These are phyloP conservation scores for Periophthalmus modestus DNA, from an alignment of 2,113 vertebrate genomes.

Conservation along the genomic window DNA sequence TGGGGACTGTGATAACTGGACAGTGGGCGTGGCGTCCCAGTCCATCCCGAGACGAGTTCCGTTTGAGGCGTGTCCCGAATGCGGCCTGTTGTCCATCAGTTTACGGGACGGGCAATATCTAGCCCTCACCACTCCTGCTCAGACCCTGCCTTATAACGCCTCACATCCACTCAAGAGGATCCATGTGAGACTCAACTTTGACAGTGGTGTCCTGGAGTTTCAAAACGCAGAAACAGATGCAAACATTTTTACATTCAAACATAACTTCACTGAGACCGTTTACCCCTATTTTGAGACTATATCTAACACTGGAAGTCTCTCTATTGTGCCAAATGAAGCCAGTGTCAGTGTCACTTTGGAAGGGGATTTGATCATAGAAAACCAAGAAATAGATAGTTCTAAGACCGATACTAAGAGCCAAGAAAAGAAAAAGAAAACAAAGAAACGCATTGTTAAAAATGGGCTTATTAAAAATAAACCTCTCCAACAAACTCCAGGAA, in stretches of 20 bases:
- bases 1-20: constrained; percentile 46
- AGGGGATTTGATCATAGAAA: background rate
- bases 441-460: background rate
- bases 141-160: background rate
- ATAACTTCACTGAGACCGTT: constrained; percentile 27
- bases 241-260: constrained; percentile 35
- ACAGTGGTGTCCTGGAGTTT: constrained; percentile 31
- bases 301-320: constrained; percentile 2
- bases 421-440: constrained; percentile 11
- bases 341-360: constrained; percentile 14
- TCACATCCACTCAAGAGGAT: constrained; percentile 11
- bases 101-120: constrained; percentile 24
- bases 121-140: constrained; percentile 26
- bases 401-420: background rate
- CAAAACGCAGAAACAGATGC: constrained; percentile 1
- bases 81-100: constrained; percentile 51
- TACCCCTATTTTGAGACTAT: constrained; percentile 45
- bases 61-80: constrained; percentile 31
- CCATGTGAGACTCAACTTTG: constrained; percentile 27
- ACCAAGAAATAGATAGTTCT: background rate
- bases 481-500: constrained; percentile 2
- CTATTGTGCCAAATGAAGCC: constrained; percentile 22
- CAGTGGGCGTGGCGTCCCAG: constrained; percentile 36
- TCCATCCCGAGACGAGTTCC: background rate
- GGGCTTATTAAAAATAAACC: constrained; percentile 14